Base-by-base conservation (phyloP, 1,140 invertebrate genomes). In the Lethocerus indicus region DNA sequence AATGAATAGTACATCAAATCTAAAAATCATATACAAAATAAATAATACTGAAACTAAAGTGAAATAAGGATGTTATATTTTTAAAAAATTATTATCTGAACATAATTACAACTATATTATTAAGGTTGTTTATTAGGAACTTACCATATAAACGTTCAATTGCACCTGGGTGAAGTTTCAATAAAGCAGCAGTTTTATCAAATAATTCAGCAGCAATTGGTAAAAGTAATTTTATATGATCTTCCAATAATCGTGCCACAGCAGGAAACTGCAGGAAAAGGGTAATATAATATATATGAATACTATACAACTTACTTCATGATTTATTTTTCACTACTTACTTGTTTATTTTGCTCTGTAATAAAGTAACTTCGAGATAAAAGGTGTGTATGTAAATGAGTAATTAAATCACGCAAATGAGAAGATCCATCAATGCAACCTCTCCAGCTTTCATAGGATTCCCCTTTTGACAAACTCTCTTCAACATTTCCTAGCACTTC, bases 321-420 rank as follows among this genome's bases (percentile, higher is more conserved):
- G 2, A 45, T 27, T 45, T 20, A 43, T 16, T 20, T 2, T 37
- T 48, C 13, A 25, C 12, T 13, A 23, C 24, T 23, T 27, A 47
- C 28, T 21, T 23, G 13, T 9, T 37, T 39, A 39, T 43, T n/a
- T 29, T n/a, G 13, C n/a, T 50, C 52, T 14, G 25, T 49, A 27
- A 36, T 45, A 32, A 47, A 35, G 49, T 54, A 54, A 55, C 57
- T 58, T 54, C 70, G 68, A 0, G 75, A 71, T 49, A 78, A 58
- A 48, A 78, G 54, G 61, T 79, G 76, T 59, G 73, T 74, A 56
- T 79, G 75, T 18, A 79, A 57, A 3, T 71, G 72, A 12, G 72
- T 69, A 14, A 79, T 18, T 2, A 44, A 26, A 28, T 44, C 42
- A 3, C 42, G 25, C 21, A 44, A 44, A 28, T 51, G 37, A n/a